Evolutionary conservation across 2,888 invertebrate species (phyloP), one percentile per base, ranked within the genome.

Genomic region (Dryocosmus kuriphilus): DNA sequence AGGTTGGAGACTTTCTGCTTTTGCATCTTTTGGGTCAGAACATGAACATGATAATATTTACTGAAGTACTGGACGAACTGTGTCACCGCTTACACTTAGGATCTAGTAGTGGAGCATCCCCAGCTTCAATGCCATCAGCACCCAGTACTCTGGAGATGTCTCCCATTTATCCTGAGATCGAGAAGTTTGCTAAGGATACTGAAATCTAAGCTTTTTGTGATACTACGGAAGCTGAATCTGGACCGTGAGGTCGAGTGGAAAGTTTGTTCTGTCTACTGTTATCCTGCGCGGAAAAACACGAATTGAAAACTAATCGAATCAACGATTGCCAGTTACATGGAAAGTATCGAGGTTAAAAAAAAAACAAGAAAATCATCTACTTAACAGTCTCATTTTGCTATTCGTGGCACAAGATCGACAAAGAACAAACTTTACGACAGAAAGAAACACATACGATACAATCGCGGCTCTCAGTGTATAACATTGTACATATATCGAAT

Each of bases 131-230:
- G 76, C 97, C 97, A 0, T 97, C 97, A 0, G 97, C 97, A 3
- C 97, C 97, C 0, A 97, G 97, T 76, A 97, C 97, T 24, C 92
- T 97, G 83, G 97, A 97, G 92, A 96, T 97, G 95, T 95, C 96
- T 77, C 96, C 96, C 7, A 96, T 97, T 80, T 97, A 97, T 91
- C 96, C 97, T 32, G 95, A 95, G 89, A 95, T 95, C 80, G 95
- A 95, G 85, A 95, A 95, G 89, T 96, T 94, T 91, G 94, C 92
- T 97, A 96, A 94, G 78, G 83, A 79, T 80, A 82, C 76, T 79
- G 79, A 76, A 67, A 76, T 61, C 57, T 55, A 63, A 22, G 57
- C 41, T 41, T 57, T 62, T 77, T 78, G 74, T 35, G 74, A 78
- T 76, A 76, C 32, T 79, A 57, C 75, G 74, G 61, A 81, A 67